Evolutionary conservation across 2,888 invertebrate genomes (phyloP), one percentile per base, ranked within the genome.

Genomic region (Lacanobia oleracea): DNA sequence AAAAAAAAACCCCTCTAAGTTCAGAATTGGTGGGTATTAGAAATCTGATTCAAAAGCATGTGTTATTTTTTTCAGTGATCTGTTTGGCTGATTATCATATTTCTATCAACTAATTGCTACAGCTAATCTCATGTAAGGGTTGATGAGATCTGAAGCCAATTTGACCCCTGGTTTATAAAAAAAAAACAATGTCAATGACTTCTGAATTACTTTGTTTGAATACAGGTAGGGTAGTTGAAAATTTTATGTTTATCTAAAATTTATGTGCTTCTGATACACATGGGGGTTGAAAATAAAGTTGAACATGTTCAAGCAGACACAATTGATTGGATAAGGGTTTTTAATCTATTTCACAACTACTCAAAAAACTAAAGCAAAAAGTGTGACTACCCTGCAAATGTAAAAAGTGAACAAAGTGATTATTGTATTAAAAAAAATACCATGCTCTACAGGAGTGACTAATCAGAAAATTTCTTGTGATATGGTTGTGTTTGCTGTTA

Each of bases 351-450:
- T 27, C 4, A 43, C 2, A 48, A 27, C 10, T 16, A 27, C 27
- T 57, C 37, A 51, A 57, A 8, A 37, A 69, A 21, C 45, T 40
- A 12, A 10, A 40, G 6, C 0, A 51, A 66, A 63, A 50, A 54
- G 53, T 43, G 63, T 21, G 74, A 59, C 77, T 80, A 77, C 77
- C 80, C 67, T 74, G 67, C 43, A 75, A 62, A 67, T 43, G 10
- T 3, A 23, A 12, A 14, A 54, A 43, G 40, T 50, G 18, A 27
- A 37, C 33, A 43, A n/a, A 3, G 18, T 54, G 23, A 40, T 48
- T 48, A 5, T n/a, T n/a, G 21, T 27, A 27, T 37, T 59, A 66
- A 69, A 62, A 66, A n/a, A 69, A 76, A 53, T 60, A 45, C 23
- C 18, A 69, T 61, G 40, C 2, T 37, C 51, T 48, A 57, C 3